Conservation (phyloP, 2,888 invertebrate genomes). For the Notocelia uddmanniana region DNA sequence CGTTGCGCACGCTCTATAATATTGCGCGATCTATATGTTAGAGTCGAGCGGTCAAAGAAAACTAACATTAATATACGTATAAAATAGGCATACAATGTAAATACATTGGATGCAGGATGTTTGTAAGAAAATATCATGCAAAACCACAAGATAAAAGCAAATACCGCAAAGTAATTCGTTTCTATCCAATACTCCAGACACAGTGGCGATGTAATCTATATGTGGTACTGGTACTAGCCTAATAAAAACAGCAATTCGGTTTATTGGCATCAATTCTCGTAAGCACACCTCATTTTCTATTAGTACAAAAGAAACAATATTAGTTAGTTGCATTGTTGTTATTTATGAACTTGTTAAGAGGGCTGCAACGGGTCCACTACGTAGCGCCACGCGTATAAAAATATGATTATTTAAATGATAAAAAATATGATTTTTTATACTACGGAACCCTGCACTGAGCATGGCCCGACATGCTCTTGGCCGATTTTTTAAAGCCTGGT, state of each 20-base stretch:
- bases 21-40: no score
- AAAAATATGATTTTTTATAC: no score
- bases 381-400: no score
- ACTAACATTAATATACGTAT: not conserved
- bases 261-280: slow-evolving; percentile 39
- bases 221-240: not conserved
- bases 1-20: no score
- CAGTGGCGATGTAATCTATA: not conserved
- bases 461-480: no score
- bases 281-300: slow-evolving; percentile 24
- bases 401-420: no score
- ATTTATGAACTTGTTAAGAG: not conserved
- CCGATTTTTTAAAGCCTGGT: no score
- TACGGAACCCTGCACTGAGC: no score
- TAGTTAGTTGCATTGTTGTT: not conserved
- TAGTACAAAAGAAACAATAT: not conserved
- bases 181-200: not conserved
- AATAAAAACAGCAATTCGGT: slow-evolving; percentile 27
- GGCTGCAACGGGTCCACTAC: no score
- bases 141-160: not conserved
- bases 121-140: not conserved
- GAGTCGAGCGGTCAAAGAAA: no score
- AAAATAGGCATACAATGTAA: not conserved
- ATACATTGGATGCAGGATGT: slow-evolving; percentile 6
- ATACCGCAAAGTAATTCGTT: not conserved